Base-by-base conservation (phyloP, 2,113 vertebrate genomes). In the Ramphastos sulfuratus region DNA sequence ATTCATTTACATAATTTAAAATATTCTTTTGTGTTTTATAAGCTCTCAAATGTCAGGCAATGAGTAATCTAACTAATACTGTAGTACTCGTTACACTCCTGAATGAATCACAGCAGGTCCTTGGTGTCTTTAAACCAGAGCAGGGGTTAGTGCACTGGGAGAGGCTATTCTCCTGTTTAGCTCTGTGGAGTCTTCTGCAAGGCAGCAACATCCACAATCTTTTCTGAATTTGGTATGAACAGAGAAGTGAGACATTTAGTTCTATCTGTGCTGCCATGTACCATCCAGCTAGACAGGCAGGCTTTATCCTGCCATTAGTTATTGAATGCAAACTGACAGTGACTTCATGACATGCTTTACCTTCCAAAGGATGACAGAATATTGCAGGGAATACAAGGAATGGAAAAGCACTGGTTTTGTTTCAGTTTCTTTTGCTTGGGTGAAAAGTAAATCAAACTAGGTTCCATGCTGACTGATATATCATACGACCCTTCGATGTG, bases 1-100 rank as follows among this genome's bases (percentile, higher is more conserved):
- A 96, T 79, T 95, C 23, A 96, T 97, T 96, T 97, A 75, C 85
- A 92, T 97, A 92, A 95, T 96, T 92, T 97, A 15, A 95, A 96
- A 97, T 95, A 96, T 97, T 96, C 76, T 90, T 83, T 92, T 96
- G 88, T 87, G 88, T 96, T 96, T 93, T 61, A 56, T 87, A 94
- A 92, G 84, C 94, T 95, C 86, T 82, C 93, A 91, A 94, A 94
- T 96, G 94, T 93, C 85, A 83, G 89, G 92, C 83, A 96, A 81
- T 94, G 93, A 94, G 77, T 97, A 91, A 96, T 95, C 93, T 91
- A 55, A 87, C 72, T 81, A 70, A 70, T 71, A 61, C 46, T 81
- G 33, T 37, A 70, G 90, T 85, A 78, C 93, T 88, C 76, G 87
- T 90, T 96, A 86, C 86, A 77, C 81, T 93, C 67, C 56, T 67